These are phyloP conservation scores for Bursaphelenchus okinawaensis DNA, from an alignment of 2,888 invertebrate species.

Conservation along the genomic window DNA sequence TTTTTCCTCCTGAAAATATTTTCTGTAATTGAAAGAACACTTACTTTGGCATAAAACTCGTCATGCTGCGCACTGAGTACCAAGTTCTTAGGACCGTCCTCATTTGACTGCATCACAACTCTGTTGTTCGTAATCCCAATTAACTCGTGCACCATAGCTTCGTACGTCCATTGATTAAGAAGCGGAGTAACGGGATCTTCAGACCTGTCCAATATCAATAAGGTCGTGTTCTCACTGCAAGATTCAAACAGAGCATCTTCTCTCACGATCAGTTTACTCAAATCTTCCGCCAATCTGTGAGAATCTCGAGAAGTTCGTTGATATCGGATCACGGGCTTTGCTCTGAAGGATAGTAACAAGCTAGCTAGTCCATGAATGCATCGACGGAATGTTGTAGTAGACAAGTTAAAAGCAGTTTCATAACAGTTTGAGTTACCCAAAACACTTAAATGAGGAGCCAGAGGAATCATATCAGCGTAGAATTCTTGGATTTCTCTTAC, in stretches of 20 bases:
- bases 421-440: slow-evolving; percentile 61
- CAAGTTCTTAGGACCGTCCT: slow-evolving; percentile 83
- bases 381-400: slow-evolving; percentile 70
- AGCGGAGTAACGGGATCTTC: slow-evolving; percentile 93
- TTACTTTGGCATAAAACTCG: slow-evolving; percentile 84
- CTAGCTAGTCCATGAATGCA: slow-evolving; percentile 79
- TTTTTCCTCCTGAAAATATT: neutral
- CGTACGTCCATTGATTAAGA: slow-evolving; percentile 97
- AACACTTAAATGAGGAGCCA: slow-evolving; percentile 81
- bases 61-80: slow-evolving; percentile 84
- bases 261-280: slow-evolving; percentile 31
- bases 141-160: slow-evolving; percentile 97
- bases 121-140: slow-evolving; percentile 86
- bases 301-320: slow-evolving; percentile 42
- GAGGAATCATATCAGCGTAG: slow-evolving; percentile 89
- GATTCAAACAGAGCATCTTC: slow-evolving; percentile 50
- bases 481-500: slow-evolving; percentile 70
- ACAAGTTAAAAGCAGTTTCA: slow-evolving; percentile 43
- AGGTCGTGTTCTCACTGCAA: slow-evolving; percentile 63
- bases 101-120: slow-evolving; percentile 79
- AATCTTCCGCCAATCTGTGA: slow-evolving; percentile 44
- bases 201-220: slow-evolving; percentile 83
- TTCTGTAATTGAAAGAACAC: neutral
- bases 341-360: slow-evolving; percentile 80
- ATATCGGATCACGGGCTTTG: slow-evolving; percentile 68